Conservation (phyloP, 1,140 invertebrate species). For the Neotoxoptera formosana region DNA sequence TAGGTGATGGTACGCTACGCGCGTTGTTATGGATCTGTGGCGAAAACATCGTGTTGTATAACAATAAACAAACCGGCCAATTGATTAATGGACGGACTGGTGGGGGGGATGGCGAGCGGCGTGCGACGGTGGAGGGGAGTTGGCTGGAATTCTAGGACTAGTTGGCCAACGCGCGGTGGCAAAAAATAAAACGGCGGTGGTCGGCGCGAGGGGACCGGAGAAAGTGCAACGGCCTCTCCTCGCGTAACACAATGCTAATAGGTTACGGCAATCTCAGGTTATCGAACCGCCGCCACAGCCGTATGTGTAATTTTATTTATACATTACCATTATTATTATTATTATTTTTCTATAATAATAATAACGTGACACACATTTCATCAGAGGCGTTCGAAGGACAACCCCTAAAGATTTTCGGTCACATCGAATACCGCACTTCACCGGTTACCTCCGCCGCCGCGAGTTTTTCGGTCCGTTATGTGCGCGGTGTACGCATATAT, state of each 20-base stretch:
- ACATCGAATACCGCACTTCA: background rate
- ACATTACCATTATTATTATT: background rate
- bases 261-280: slow-evolving; percentile 56
- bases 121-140: background rate
- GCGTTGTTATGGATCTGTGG: background rate
- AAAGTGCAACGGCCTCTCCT: slow-evolving; percentile 58
- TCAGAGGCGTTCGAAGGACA: slow-evolving; percentile 45
- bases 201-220: slow-evolving; percentile 36
- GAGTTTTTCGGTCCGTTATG: background rate
- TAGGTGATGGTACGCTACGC: background rate
- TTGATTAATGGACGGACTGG: background rate
- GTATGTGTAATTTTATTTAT: slow-evolving; percentile 54
- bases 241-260: slow-evolving; percentile 54
- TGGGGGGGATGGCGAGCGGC: background rate
- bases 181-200: background rate
- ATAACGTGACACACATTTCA: slow-evolving; percentile 22
- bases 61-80: background rate
- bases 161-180: background rate
- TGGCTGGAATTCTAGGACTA: slow-evolving; percentile 12
- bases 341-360: background rate
- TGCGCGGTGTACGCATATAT: background rate
- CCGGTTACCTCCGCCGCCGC: background rate
- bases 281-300: slow-evolving; percentile 38
- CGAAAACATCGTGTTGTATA: background rate
- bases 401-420: slow-evolving; percentile 9